Conservation (phyloP, 1,140 invertebrate genomes). For the Ridgeia piscesae region DNA sequence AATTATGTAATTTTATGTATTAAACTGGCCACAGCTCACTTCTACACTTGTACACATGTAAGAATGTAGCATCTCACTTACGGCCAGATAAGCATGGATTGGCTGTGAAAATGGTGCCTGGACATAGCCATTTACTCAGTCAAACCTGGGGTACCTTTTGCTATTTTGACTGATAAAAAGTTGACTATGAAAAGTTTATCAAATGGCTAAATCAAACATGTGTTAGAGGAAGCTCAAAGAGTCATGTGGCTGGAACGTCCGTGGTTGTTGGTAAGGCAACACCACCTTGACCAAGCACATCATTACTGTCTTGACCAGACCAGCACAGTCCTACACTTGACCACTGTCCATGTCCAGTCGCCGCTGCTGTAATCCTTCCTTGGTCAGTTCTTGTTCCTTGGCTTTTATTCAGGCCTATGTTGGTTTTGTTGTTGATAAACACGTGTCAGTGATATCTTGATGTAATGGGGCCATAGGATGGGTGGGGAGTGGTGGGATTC, state of each 20-base stretch:
- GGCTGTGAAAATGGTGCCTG: too few relatives aligned
- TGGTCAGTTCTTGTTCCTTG: background rate
- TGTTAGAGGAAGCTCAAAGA: background rate
- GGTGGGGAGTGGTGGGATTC: background rate
- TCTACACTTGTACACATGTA: too few relatives aligned
- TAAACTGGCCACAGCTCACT: too few relatives aligned
- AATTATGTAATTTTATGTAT: too few relatives aligned
- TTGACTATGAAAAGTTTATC: too few relatives aligned
- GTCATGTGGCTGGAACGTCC: background rate
- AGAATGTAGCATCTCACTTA: too few relatives aligned
- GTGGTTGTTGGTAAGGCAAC: background rate
- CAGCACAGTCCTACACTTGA: background rate
- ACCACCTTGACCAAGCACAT: background rate
- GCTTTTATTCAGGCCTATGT: background rate
- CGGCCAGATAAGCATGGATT: too few relatives aligned
- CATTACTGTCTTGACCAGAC: background rate
- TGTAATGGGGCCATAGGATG: conserved; percentile 3
- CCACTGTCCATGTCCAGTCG: background rate
- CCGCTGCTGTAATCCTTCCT: background rate
- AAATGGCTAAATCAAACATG: too few relatives aligned
- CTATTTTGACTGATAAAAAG: too few relatives aligned
- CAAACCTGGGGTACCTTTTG: too few relatives aligned
- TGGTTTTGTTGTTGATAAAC: conserved; percentile 1
- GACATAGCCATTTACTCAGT: too few relatives aligned
- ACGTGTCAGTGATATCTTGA: background rate